Evolutionary conservation across 23 tunicate species (phyloP), one percentile per base, ranked within the genome.

Genomic region (Trididemnum clinides): DNA sequence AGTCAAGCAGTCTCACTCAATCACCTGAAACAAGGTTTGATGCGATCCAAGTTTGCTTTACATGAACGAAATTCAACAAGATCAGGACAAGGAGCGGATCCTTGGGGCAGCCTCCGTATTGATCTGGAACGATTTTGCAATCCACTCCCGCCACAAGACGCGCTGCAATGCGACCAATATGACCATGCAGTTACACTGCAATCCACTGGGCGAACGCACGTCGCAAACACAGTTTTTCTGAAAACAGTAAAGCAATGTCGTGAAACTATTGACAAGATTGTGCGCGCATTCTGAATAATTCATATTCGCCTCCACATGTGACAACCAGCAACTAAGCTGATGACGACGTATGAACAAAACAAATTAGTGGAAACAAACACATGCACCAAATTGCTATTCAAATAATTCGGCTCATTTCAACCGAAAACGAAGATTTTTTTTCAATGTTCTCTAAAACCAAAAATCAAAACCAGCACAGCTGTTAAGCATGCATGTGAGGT

Each of bases 101-200:
- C 95, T 18, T 50, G 36, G 20, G 96, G 90, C 33, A 91, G 85
- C 3, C 54, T 25, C 1, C 20, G 49, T 1, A 91, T 81, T 23
- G 83, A 57, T 5, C 96, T 75, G 10, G 84, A 75, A 5, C 96
- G 86, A 73, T 65, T 81, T 63, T 89, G 90, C 10, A 85, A 86
- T 33, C 96, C 96, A 59, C 57, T 72, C 2, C 25, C 15, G 0
- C 89, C 89, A 71, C 97, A 87, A 18, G 39, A 12, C 18, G 92
- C 78, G 0, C 25, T 34, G 51, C 97, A 92, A 1, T 0, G 33
- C 1, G 70, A 37, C 97, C 97, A 92, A 6, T 84, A 49, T 4
- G 92, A 84, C 97, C 97, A 92, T 23, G 38, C 19, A 0, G 84
- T 44, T 50, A 88, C 92, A 37, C 64, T 27, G 39, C 92, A 92